Conservation (phyloP, 1,140 invertebrate genomes). For the Lutraria rhynchaena region DNA sequence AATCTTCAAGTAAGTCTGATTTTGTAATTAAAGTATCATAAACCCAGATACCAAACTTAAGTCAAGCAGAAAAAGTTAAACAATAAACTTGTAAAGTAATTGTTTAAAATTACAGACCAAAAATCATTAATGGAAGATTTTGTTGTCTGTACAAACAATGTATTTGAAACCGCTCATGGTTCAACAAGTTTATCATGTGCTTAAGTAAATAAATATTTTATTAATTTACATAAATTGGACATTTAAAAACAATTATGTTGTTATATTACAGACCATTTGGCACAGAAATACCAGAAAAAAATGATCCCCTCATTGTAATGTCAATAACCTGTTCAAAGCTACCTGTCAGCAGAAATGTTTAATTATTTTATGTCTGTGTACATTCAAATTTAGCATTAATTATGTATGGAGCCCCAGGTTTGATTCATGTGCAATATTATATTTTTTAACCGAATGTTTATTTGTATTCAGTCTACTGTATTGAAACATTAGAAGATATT, state of each 20-base stretch:
- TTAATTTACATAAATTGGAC: constrained; percentile 33
- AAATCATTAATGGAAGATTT: constrained; percentile 31
- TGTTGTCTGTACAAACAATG: constrained; percentile 15
- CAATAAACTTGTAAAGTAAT: constrained; percentile 28
- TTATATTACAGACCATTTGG: constrained; percentile 23
- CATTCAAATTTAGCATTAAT: too few species aligned
- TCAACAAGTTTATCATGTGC: neutral
- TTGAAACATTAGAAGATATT: too few species aligned
- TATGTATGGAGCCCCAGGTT: too few species aligned
- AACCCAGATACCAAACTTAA: constrained; percentile 21
- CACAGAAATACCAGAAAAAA: neutral
- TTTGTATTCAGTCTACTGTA: too few species aligned
- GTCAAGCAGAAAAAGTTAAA: constrained; percentile 32
- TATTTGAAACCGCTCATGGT: constrained; percentile 8
- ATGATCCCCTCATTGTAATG: too few species aligned
- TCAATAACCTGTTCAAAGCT: too few species aligned
- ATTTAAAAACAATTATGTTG: constrained; percentile 41
- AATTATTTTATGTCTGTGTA: too few species aligned
- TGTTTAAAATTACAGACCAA: constrained; percentile 38
- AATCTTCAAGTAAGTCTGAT: too few species aligned
- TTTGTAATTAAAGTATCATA: constrained; percentile 15
- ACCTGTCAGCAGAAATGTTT: too few species aligned
- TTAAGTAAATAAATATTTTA: constrained; percentile 12
- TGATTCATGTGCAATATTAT: too few species aligned
- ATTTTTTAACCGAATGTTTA: too few species aligned